Conservation (phyloP, 2,888 invertebrate species). For the Julus scanicus region DNA sequence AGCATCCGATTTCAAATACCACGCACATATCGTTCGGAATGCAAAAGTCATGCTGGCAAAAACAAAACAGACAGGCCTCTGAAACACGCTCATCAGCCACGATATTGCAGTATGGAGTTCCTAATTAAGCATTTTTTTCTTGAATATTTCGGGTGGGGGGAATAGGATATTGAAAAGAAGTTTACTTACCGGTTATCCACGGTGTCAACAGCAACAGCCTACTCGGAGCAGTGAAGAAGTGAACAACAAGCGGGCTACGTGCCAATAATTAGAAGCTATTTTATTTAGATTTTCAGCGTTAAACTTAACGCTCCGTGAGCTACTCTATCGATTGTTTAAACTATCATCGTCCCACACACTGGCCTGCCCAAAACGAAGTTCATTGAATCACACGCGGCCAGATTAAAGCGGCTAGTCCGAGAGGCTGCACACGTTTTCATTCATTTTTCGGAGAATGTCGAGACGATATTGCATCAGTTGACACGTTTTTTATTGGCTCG, state of each 20-base stretch:
- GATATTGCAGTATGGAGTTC: not conserved
- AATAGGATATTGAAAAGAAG: not conserved
- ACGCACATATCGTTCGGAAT: not conserved
- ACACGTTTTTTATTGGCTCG: too few relatives aligned
- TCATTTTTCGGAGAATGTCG: not conserved
- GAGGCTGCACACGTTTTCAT: not conserved
- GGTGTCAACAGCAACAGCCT: not conserved
- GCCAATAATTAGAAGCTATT: not conserved
- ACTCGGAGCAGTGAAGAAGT: not conserved
- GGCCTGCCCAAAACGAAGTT: not conserved
- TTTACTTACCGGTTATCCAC: not conserved
- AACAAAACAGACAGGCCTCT: not conserved
- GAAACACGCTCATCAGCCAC: not conserved
- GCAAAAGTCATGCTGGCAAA: not conserved
- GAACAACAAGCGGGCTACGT: not conserved
- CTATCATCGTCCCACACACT: constrained; percentile 8
- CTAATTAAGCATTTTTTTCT: too few relatives aligned
- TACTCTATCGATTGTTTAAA: not conserved
- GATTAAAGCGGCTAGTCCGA: not conserved
- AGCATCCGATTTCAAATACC: not conserved
- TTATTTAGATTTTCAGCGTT: not conserved
- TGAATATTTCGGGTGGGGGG: not conserved
- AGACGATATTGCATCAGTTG: not conserved
- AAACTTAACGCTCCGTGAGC: not conserved
- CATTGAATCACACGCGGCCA: not conserved